Base-by-base conservation (phyloP, 2,797 vertebrate genomes). In the Percopsis omiscomaycus region DNA sequence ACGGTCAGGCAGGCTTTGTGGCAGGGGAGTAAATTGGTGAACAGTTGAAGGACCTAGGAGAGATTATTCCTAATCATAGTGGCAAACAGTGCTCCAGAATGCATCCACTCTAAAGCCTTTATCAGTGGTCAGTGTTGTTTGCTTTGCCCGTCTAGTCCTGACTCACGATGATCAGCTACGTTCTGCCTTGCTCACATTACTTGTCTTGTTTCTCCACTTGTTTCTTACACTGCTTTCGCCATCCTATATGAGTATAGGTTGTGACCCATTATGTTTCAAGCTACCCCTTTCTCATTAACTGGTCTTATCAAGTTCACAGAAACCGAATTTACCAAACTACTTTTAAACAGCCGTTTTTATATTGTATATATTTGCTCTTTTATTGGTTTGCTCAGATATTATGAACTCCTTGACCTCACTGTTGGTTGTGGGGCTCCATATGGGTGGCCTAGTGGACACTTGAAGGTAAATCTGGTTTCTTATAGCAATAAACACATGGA, bases 401-500 rank as follows among this genome's bases (percentile, higher is more conserved):
- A 79, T 83, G 77, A 84, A 61, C 59, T 85, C 67, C 85, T 83
- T 81, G 85, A 88, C 86, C 84, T 84, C 86, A 80, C 81, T 82
- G 64, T 86, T 80, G 79, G 84, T 83, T 79, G 83, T 82, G 84
- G 84, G 85, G 80, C 85, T 87, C 83, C 57, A 68, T 54, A 56
- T 85, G 86, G 88, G 90, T 80, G 84, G 84, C 86, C 86, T 87
- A 75, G 84, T 89, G 84, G 88, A 90, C 88, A 88, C 85, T 84
- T 85, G 85, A 90, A 88, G 84, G 84, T 88, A 78, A 90, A 84
- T 81, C 71, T 88, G 90, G 86, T 89, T 88, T 88, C 88, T 86
- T 83, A 88, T 92, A 94, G 92, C 93, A 94, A 93, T 93, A 93
- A 93, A 88, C 67, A 77, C 89, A 91, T 89, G 73, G 87, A 81